These are phyloP conservation scores for Drosophila acutilabella DNA, from an alignment of 2,888 invertebrate species.

Conservation along the genomic window DNA sequence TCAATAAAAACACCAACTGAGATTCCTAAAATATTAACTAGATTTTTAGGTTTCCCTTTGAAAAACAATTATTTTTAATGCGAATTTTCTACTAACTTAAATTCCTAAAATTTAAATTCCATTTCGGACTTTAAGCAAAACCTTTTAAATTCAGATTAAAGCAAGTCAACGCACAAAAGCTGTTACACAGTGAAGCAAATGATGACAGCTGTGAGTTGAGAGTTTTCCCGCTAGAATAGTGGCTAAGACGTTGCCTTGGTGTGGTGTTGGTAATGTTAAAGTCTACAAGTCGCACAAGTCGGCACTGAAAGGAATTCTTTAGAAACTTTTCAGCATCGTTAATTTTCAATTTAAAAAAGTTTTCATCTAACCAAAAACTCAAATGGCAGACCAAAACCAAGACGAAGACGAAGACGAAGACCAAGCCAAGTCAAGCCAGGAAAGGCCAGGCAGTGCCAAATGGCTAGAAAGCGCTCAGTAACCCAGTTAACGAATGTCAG, in stretches of 20 bases:
- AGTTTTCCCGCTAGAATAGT: constrained; percentile 10
- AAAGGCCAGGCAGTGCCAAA: background rate
- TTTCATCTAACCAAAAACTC: constrained; percentile 65
- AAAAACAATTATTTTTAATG: background rate
- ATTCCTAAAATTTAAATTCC: no score
- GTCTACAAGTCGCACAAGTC: constrained; percentile 51
- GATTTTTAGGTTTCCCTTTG: background rate
- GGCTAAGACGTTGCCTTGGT: background rate
- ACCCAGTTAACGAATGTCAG: constrained; percentile 54
- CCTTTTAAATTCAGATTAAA: constrained; percentile 56
- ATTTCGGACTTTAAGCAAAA: constrained; percentile 2
- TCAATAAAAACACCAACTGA: background rate
- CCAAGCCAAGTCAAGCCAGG: constrained; percentile 1
- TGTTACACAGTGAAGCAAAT: constrained; percentile 38
- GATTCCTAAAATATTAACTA: background rate
- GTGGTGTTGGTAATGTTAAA: constrained; percentile 41
- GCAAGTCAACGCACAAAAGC: constrained; percentile 6
- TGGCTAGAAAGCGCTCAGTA: constrained; percentile 30
- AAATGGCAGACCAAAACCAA: constrained; percentile 34
- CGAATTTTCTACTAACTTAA: no score
- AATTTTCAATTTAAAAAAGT: constrained; percentile 78
- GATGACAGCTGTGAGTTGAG: constrained; percentile 36
- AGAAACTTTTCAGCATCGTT: constrained; percentile 76
- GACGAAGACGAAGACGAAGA: no score
- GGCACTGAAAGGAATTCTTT: constrained; percentile 58